Conservation (phyloP, 2,888 invertebrate species). For the Hirtodrosophila histrioides region DNA sequence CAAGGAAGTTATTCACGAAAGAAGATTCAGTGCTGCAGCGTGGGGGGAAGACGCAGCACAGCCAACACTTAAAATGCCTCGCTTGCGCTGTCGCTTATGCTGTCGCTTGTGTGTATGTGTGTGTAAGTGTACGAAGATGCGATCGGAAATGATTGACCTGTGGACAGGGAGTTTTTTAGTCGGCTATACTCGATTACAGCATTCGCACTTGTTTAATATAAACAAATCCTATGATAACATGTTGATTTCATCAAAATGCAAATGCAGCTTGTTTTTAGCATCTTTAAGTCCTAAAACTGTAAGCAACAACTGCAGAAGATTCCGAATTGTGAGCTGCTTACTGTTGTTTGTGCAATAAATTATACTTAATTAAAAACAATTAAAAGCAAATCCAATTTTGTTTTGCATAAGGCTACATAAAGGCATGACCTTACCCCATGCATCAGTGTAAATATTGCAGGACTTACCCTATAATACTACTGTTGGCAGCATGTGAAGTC, state of each 20-base stretch:
- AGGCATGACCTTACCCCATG: constrained; percentile 22
- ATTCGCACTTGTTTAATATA: constrained; percentile 10
- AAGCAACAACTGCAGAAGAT: constrained; percentile 14
- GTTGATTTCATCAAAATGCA: constrained; percentile 62
- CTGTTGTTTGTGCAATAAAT: constrained; percentile 75
- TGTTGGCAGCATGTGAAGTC: constrained; percentile 34
- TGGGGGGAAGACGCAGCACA: too few relatives aligned
- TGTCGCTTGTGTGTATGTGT: too few relatives aligned
- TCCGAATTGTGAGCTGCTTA: constrained; percentile 53
- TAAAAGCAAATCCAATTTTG: constrained; percentile 77
- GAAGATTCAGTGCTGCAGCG: too few relatives aligned
- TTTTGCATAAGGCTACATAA: constrained; percentile 45
- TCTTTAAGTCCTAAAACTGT: constrained; percentile 24
- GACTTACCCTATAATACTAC: neutral
- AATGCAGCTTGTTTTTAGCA: constrained; percentile 42
- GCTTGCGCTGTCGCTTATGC: too few relatives aligned
- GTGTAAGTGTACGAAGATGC: too few relatives aligned
- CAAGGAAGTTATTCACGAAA: too few relatives aligned
- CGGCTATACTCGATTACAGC: too few relatives aligned
- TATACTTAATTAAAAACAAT: constrained; percentile 82
- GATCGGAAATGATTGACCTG: too few relatives aligned
- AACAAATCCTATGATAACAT: constrained; percentile 39
- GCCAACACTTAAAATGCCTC: too few relatives aligned
- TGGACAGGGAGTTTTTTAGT: too few relatives aligned
- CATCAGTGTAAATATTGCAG: neutral